A percentile compares a stretch with the other conserved stretches of the same genome.
Evolutionary conservation across 2,113 vertebrate genomes (phyloP).

Genomic region (Gadus macrocephalus): DNA sequence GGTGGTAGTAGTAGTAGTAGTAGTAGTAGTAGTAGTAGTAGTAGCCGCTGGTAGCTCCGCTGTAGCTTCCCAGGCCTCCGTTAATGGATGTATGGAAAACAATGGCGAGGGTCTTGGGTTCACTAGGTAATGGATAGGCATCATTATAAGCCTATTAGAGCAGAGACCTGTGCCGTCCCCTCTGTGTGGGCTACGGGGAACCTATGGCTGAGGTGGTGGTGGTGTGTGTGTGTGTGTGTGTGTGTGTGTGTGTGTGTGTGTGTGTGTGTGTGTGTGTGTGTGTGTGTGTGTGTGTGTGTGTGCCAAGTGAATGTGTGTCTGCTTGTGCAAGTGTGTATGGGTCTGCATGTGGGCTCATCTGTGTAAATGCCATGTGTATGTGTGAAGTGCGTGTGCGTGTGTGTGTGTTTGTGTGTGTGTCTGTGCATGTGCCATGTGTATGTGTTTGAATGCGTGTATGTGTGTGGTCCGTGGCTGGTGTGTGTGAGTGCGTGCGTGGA

Average conservation of each 20-base stretch:
- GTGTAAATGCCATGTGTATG: no score
- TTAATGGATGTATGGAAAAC: constrained; percentile 72
- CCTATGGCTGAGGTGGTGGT: constrained; percentile 18
- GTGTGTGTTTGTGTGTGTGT: constrained; percentile 7
- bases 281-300: not conserved
- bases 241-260: not conserved
- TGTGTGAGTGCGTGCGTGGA: constrained; percentile 30
- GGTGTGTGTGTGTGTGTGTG: constrained; percentile 8
- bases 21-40: not conserved
- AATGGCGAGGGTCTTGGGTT: constrained; percentile 44
- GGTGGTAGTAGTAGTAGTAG: not conserved
- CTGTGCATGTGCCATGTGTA: constrained; percentile 44
- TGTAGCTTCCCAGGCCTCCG: constrained; percentile 36
- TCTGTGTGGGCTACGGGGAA: constrained; percentile 46
- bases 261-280: not conserved
- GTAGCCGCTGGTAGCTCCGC: constrained; percentile 39
- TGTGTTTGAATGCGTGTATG: no score
- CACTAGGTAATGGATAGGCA: constrained; percentile 67
- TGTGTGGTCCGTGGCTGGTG: not conserved
- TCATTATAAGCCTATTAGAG: constrained; percentile 72
- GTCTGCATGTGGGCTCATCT: no score
- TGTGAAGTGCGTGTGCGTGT: not conserved
- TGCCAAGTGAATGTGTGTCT: not conserved
- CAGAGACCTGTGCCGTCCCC: constrained; percentile 51
- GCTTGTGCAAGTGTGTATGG: constrained; percentile 5